Percentiles rank a stretch among this genome's conserved stretches.
Evolutionary conservation across 2,888 invertebrate genomes (phyloP).

Genomic region (Colletes collaris): DNA sequence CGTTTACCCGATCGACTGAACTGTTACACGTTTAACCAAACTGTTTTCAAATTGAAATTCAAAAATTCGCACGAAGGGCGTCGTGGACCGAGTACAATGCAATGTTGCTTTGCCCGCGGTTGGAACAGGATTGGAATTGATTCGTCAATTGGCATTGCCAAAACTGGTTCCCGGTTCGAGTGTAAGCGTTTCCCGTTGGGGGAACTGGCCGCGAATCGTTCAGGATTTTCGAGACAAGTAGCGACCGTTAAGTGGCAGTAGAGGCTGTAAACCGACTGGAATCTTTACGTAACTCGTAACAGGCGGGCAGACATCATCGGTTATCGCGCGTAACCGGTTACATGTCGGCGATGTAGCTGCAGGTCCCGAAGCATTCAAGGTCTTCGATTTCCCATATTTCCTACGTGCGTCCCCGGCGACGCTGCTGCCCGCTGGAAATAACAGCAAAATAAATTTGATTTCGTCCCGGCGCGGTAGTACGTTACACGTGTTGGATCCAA

Average conservation of each 20-base stretch:
- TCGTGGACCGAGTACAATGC: no score
- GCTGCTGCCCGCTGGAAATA: conserved; percentile 67
- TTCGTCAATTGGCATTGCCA: no score
- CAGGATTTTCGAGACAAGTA: conserved; percentile 10
- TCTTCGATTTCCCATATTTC: conserved; percentile 68
- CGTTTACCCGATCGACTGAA: no score
- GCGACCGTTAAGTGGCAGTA: conserved; percentile 11
- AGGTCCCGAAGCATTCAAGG: conserved; percentile 35
- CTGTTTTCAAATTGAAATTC: no score
- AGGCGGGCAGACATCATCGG: conserved; percentile 37
- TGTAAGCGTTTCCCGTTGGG: no score
- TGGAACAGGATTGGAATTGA: no score
- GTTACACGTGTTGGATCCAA: conserved; percentile 82
- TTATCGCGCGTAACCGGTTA: conserved; percentile 57
- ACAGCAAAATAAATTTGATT: conserved; percentile 80
- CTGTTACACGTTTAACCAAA: no score
- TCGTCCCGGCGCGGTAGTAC: conserved; percentile 79
- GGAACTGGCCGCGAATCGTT: no score
- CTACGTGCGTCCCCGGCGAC: conserved; percentile 19
- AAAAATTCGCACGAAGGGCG: no score
- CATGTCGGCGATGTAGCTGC: conserved; percentile 21
- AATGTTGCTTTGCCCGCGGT: no score
- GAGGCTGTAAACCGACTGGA: conserved; percentile 18
- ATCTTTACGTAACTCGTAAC: conserved; percentile 51
- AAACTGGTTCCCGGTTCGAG: no score